phyloP scores from a whole-genome alignment of 1,140 invertebrate species.

The Harpegnathos saltator region DNA sequence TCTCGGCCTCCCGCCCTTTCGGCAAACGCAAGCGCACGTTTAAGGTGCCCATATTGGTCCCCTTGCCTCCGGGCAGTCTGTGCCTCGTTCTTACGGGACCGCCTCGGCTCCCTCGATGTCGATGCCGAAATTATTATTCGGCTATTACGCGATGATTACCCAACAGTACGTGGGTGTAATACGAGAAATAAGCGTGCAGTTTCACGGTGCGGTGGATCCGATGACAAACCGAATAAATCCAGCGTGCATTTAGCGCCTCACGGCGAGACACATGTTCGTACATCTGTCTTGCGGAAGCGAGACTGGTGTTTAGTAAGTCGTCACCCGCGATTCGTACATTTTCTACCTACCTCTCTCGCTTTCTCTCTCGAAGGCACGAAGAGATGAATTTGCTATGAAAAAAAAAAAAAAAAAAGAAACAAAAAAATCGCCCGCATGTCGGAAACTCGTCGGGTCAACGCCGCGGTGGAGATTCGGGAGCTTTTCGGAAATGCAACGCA shows the following conservation, averaged over 20 bases:
- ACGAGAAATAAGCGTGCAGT: constrained; percentile 82
- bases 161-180: constrained; percentile 82
- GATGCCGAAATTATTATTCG: constrained; percentile 80
- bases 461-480: too few species aligned
- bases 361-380: too few species aligned
- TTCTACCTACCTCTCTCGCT: neutral
- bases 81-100: constrained; percentile 70
- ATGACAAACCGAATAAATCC: constrained; percentile 82
- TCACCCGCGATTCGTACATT: neutral
- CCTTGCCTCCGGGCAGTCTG: constrained; percentile 76
- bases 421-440: too few species aligned
- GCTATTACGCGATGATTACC: constrained; percentile 84
- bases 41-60: constrained; percentile 82
- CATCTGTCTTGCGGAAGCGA: constrained; percentile 75
- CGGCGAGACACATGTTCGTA: constrained; percentile 80
- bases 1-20: constrained; percentile 1
- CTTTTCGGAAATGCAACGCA: too few species aligned
- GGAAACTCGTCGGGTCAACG: too few species aligned
- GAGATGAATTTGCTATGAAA: too few species aligned
- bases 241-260: constrained; percentile 77
- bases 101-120: constrained; percentile 21
- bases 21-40: constrained; percentile 52
- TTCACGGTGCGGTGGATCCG: constrained; percentile 77
- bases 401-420: too few species aligned
- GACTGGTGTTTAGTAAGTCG: constrained; percentile 58